These are phyloP conservation scores for Phrynocephalus versicolor DNA, from an alignment of 2,113 vertebrate species.

Conservation along the genomic window DNA sequence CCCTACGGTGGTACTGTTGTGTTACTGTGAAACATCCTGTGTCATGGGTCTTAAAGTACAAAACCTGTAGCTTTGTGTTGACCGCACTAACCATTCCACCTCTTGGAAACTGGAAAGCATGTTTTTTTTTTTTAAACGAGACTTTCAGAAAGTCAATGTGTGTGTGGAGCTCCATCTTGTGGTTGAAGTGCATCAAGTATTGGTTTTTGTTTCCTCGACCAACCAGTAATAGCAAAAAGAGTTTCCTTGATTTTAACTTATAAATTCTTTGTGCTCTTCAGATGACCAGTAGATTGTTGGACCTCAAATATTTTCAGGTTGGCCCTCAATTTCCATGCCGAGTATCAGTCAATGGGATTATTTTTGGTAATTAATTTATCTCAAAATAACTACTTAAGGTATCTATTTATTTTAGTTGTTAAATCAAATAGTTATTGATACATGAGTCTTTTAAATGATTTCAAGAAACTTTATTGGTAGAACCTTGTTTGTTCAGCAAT, in stretches of 20 bases:
- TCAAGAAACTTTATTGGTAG: background rate
- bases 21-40: background rate
- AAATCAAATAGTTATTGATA: background rate
- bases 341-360: background rate
- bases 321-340: background rate
- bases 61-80: background rate
- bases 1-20: background rate
- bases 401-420: background rate
- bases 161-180: conserved; percentile 3
- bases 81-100: background rate
- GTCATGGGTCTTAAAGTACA: background rate
- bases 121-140: background rate
- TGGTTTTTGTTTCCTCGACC: background rate
- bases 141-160: background rate
- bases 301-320: background rate
- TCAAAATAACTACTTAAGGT: background rate
- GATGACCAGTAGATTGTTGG: too few relatives aligned
- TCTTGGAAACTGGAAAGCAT: background rate
- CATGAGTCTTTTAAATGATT: background rate
- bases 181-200: background rate
- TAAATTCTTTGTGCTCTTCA: too few relatives aligned
- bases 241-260: too few relatives aligned
- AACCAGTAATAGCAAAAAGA: background rate
- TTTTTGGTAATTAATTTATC: background rate
- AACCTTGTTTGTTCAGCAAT: background rate